A percentile compares a stretch with the other conserved stretches of the same genome.
Evolutionary conservation across 2,797 vertebrate species (phyloP).

Genomic region (Gymnodraco acuticeps): DNA sequence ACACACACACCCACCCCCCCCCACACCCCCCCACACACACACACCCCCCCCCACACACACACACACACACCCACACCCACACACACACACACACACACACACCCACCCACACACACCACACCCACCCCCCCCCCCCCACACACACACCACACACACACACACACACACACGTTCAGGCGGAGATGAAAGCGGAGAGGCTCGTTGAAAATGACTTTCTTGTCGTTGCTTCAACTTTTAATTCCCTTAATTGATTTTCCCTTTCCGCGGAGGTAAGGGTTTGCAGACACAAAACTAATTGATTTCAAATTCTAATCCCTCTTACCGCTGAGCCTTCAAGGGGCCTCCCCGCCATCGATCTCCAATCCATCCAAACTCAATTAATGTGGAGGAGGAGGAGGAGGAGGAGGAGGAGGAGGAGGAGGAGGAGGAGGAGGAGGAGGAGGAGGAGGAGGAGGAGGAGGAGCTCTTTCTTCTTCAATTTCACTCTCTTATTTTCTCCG

Average conservation of each 20-base stretch:
- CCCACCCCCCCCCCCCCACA: no score
- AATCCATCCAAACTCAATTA: constrained; percentile 86
- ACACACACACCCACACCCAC: no score
- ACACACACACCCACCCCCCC: no score
- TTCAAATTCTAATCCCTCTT: constrained; percentile 83
- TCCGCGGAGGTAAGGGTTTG: constrained; percentile 74
- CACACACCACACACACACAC: no score
- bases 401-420: constrained; percentile 63
- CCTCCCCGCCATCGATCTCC: constrained; percentile 76
- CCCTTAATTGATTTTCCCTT: constrained; percentile 82
- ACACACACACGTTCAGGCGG: constrained; percentile 1
- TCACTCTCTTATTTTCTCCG: constrained; percentile 45
- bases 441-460: constrained; percentile 9
- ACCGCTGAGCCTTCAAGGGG: constrained; percentile 72
- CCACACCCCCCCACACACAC: no score
- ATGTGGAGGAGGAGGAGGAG: constrained; percentile 71
- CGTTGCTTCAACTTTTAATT: constrained; percentile 81
- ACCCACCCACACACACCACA: no score
- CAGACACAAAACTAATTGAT: constrained; percentile 83
- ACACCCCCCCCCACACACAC: no score
- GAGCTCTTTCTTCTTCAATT: constrained; percentile 32
- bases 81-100: no score
- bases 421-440: constrained; percentile 56
- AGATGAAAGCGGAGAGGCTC: constrained; percentile 63
- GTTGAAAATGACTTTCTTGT: constrained; percentile 75